Percentiles rank a stretch among this genome's conserved stretches.
Conservation (phyloP, 2,113 vertebrate genomes). For the Rostratula benghalensis region DNA sequence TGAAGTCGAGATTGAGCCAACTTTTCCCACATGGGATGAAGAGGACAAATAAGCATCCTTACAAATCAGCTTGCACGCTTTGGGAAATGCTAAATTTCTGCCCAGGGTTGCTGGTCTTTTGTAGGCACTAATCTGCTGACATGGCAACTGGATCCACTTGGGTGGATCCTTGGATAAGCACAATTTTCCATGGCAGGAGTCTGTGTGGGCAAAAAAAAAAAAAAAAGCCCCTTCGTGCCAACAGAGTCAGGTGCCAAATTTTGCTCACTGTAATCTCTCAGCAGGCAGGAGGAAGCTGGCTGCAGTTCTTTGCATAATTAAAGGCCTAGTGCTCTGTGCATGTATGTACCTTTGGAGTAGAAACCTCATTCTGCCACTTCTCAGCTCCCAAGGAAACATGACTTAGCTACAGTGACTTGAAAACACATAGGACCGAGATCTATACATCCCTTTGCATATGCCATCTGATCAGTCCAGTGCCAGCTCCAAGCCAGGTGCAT, state of each 20-base stretch:
- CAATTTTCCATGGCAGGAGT: background rate
- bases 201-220: background rate
- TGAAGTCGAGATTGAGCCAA: background rate
- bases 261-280: background rate
- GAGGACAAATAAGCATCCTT: background rate
- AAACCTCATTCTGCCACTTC: background rate
- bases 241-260: background rate
- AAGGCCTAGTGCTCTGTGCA: conserved; percentile 1
- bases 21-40: background rate
- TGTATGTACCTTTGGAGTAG: background rate
- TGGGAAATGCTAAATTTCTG: background rate
- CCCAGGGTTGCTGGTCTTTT: background rate
- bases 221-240: background rate
- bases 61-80: background rate
- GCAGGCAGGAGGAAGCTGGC: conserved; percentile 46
- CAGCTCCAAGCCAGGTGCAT: background rate
- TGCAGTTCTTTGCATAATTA: conserved; percentile 24
- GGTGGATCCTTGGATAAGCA: background rate
- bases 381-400: background rate
- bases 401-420: background rate
- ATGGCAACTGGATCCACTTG: background rate
- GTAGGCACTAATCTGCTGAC: conserved; percentile 20
- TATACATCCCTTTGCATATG: fast-evolving
- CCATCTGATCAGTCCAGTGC: background rate
- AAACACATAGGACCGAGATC: background rate